Evolutionary conservation across 2,888 invertebrate genomes (phyloP).

Genomic region (Argyresthia goedartella): DNA sequence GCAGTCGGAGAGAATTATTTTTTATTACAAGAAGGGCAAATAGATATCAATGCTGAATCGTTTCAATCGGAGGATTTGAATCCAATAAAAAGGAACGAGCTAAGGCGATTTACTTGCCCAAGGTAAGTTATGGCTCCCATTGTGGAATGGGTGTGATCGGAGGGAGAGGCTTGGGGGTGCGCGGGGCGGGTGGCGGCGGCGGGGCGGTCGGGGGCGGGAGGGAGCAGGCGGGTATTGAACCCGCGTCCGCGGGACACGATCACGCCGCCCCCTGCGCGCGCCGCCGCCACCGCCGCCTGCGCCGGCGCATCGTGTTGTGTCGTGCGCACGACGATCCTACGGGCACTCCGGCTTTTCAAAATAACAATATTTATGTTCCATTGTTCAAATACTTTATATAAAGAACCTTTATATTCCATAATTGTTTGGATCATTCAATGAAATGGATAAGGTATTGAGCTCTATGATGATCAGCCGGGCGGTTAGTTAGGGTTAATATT

Average conservation of each 20-base stretch:
- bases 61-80: conserved; percentile 4
- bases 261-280: not conserved
- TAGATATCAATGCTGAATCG: not conserved
- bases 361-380: conserved; percentile 10
- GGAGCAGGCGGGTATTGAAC: conserved; percentile 56
- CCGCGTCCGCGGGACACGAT: conserved; percentile 40
- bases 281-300: conserved; percentile 11
- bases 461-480: not conserved
- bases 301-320: conserved; percentile 5
- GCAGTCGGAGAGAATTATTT: too few species aligned
- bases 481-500: too few species aligned
- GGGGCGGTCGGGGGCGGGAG: not conserved
- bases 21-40: not conserved
- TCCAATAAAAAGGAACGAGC: conserved; percentile 1
- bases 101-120: conserved; percentile 6
- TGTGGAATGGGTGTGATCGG: conserved; percentile 4
- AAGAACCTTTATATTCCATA: conserved; percentile 3
- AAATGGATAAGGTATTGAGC: not conserved
- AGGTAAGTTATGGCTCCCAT: conserved; percentile 5
- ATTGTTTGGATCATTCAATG: not conserved
- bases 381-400: conserved; percentile 7
- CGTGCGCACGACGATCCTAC: conserved; percentile 11
- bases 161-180: not conserved
- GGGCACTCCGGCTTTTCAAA: conserved; percentile 9
- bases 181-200: conserved; percentile 2